phyloP scores from a whole-genome alignment of 2,888 invertebrate genomes.

The Cactoblastis cactorum region DNA sequence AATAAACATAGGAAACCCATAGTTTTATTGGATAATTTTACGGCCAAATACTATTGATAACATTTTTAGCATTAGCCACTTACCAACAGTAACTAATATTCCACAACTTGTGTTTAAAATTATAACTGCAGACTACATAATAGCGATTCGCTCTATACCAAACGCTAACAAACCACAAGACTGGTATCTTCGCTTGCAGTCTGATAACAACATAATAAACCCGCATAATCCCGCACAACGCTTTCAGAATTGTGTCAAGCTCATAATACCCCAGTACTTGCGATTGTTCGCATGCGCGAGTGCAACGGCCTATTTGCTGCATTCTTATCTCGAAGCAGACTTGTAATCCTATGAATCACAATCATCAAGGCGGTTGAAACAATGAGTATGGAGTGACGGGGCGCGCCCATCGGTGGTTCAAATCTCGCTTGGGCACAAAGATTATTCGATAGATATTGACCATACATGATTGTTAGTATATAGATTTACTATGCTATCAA shows the following conservation, averaged over 20 bases:
- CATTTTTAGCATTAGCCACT: no score
- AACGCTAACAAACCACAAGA: neutral
- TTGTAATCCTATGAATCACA: conserved; percentile 68
- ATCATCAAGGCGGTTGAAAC: conserved; percentile 57
- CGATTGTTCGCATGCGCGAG: conserved; percentile 47
- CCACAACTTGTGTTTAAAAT: no score
- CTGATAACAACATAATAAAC: conserved; percentile 28
- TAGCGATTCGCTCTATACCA: neutral
- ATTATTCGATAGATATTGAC: conserved; percentile 52
- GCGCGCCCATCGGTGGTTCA: conserved; percentile 61
- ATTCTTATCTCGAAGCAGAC: conserved; percentile 60
- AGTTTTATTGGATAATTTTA: no score
- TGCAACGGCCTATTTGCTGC: conserved; percentile 70
- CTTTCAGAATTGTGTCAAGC: conserved; percentile 60
- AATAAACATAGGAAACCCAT: no score
- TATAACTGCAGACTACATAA: neutral
- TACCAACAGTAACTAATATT: no score
- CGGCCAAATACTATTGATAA: no score
- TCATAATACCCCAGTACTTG: conserved; percentile 46
- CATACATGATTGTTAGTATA: conserved; percentile 55
- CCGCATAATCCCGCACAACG: conserved; percentile 43
- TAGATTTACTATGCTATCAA: neutral
- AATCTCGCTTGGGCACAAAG: conserved; percentile 60
- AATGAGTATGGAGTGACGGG: conserved; percentile 68
- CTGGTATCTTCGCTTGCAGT: neutral